Base-by-base conservation (phyloP, 2,113 vertebrate species). In the Apaloderma vittatum region DNA sequence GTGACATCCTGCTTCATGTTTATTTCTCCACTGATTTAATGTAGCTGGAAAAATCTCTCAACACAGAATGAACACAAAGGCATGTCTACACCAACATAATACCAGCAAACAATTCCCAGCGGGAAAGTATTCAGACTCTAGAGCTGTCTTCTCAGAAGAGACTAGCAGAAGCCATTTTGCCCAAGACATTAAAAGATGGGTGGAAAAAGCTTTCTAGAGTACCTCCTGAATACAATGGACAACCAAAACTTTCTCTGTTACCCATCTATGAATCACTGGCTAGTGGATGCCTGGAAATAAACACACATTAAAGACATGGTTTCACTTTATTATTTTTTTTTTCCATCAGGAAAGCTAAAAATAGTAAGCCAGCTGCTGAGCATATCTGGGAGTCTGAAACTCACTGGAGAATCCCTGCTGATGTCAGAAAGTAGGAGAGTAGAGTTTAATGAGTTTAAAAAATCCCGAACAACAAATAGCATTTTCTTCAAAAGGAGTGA, bases 301-400 rank as follows among this genome's bases (percentile, higher is more conserved):
- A 76, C 62, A 71, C n/a, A 52, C 43, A 45, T 81, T 90, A 82
- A 80, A 85, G 63, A 75, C n/a, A 6, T 59, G 43, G 54, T 66
- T 92, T 75, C 68, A 66, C 65, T 93, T 90, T 63, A 46, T 68
- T 62, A 7, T 73, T 86, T 40, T 40, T n/a, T n/a, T 93, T 91
- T 70, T 43, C 34, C 52, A 19, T 29, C 71, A 76, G n/a, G 73
- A 73, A 66, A 65, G 24, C 70, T 86, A 95, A 94, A 96, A 90
- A 93, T 91, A 94, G 70, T 16, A 4, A 86, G 32, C 19, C 96
- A 96, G 94, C 81, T 97, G 81, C 89, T 91, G 81, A 91, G 49
- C 37, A 6, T 82, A 74, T 95, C 84, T 84, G 57, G 40, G 74
- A 93, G 36, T 49, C 40, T 87, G 36, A 78, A 93, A 90, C 49